A percentile compares a stretch with the other conserved stretches of the same genome.
Evolutionary conservation across 1,140 invertebrate genomes (phyloP).

Genomic region (Lepidurus couesii): DNA sequence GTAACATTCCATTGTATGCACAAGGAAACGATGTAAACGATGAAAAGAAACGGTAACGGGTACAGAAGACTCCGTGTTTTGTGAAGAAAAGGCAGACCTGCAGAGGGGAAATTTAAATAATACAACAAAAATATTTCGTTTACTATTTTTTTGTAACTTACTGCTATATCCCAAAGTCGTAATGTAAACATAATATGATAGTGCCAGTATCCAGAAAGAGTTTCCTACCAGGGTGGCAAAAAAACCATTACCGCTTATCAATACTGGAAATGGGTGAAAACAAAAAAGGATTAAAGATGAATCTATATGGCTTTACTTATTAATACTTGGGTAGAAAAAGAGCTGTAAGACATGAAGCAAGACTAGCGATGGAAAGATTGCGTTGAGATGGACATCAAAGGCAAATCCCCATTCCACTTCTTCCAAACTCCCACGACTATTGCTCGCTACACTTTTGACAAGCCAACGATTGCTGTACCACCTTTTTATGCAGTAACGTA

Average conservation of each 20-base stretch:
- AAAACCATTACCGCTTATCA: slow-evolving; percentile 68
- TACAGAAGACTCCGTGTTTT: slow-evolving; percentile 82
- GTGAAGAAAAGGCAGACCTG: slow-evolving; percentile 83
- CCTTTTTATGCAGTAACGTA: background rate
- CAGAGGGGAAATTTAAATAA: slow-evolving; percentile 42
- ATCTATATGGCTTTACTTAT: background rate
- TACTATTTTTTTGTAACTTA: slow-evolving; percentile 51
- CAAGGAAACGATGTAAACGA: slow-evolving; percentile 75
- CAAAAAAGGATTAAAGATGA: slow-evolving; percentile 1
- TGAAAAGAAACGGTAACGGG: slow-evolving; percentile 68
- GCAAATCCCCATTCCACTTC: slow-evolving; percentile 97
- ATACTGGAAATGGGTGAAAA: slow-evolving; percentile 51
- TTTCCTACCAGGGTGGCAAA: slow-evolving; percentile 82
- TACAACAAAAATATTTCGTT: slow-evolving; percentile 27
- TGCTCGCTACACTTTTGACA: background rate
- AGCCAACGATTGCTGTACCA: background rate
- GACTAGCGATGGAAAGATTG: slow-evolving; percentile 91
- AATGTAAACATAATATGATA: slow-evolving; percentile 93
- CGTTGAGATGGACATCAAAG: slow-evolving; percentile 98
- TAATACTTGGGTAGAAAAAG: slow-evolving; percentile 79
- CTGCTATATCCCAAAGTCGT: slow-evolving; percentile 97
- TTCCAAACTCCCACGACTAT: slow-evolving; percentile 36
- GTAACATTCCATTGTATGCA: slow-evolving; percentile 51
- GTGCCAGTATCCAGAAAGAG: slow-evolving; percentile 85
- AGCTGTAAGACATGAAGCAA: slow-evolving; percentile 90